Conservation (phyloP, 2,888 invertebrate genomes). For the Tetanocera ferruginea region DNA sequence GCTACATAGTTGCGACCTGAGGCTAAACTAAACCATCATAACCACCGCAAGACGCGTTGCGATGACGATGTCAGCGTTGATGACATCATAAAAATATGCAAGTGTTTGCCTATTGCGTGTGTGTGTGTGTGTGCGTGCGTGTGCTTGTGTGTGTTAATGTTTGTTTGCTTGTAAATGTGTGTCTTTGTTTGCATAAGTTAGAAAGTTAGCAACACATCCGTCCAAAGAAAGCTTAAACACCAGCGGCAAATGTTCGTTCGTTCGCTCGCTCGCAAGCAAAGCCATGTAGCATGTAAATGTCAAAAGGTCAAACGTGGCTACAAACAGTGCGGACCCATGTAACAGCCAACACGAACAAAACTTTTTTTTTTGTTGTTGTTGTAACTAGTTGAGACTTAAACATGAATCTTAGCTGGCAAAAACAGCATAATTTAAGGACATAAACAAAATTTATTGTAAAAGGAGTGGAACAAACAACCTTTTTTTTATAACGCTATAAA, state of each 20-base stretch:
- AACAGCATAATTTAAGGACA: neutral
- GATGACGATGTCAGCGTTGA: conserved; percentile 21
- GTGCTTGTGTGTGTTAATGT: neutral
- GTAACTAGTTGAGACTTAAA: neutral
- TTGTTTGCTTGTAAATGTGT: neutral
- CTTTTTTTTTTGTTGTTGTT: neutral
- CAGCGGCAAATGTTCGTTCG: neutral
- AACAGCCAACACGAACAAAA: neutral
- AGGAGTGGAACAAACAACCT: too few relatives aligned
- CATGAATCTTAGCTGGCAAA: neutral
- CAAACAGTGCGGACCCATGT: too few relatives aligned
- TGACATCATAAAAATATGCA: conserved; percentile 12
- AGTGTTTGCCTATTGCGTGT: neutral
- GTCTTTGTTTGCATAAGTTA: neutral
- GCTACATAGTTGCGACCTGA: neutral
- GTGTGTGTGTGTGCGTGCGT: neutral
- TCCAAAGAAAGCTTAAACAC: too few relatives aligned
- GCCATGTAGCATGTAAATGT: too few relatives aligned
- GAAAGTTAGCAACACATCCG: neutral
- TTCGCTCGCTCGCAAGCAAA: neutral
- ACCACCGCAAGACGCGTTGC: neutral
- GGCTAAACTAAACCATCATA: neutral
- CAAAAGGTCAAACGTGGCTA: too few relatives aligned
- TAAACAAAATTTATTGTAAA: too few relatives aligned
- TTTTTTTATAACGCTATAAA: too few relatives aligned